Percentiles rank a stretch among this genome's conserved stretches.
phyloP scores from a whole-genome alignment of 1,140 invertebrate species.

The Harpegnathos saltator region DNA sequence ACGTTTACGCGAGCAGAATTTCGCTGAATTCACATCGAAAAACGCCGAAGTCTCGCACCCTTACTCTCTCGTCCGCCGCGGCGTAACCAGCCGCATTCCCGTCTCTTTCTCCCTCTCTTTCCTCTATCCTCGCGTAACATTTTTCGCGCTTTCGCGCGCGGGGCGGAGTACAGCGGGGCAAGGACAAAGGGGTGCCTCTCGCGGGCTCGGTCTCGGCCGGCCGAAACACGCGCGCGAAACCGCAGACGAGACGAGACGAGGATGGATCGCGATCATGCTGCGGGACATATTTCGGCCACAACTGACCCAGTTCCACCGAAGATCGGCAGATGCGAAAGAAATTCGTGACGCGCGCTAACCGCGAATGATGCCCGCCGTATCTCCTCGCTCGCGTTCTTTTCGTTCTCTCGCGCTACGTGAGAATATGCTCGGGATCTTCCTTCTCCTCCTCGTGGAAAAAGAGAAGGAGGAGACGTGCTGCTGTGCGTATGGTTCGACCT shows the following conservation, averaged over 20 bases:
- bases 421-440: slow-evolving; percentile 1
- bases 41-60: no score
- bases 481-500: no score
- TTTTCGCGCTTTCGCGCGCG: background rate
- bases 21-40: slow-evolving; percentile 2
- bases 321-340: slow-evolving; percentile 8
- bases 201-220: slow-evolving; percentile 26
- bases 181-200: slow-evolving; percentile 4
- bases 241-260: slow-evolving; percentile 74
- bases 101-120: background rate
- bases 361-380: background rate
- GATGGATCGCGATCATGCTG: slow-evolving; percentile 43
- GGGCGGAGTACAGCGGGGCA: background rate
- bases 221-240: slow-evolving; percentile 74
- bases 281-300: slow-evolving; percentile 47
- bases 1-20: background rate
- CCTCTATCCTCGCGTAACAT: background rate
- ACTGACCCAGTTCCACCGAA: slow-evolving; percentile 74
- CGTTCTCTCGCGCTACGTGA: background rate
- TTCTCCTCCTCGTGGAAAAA: no score
- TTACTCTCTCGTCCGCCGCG: no score
- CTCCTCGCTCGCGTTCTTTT: background rate
- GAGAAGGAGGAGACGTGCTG: no score
- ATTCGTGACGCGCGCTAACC: slow-evolving; percentile 67
- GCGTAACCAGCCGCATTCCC: slow-evolving; percentile 14